A percentile compares a stretch with the other conserved stretches of the same genome.
Conservation (phyloP, 2,113 vertebrate genomes). For the Prionailurus bengalensis region DNA sequence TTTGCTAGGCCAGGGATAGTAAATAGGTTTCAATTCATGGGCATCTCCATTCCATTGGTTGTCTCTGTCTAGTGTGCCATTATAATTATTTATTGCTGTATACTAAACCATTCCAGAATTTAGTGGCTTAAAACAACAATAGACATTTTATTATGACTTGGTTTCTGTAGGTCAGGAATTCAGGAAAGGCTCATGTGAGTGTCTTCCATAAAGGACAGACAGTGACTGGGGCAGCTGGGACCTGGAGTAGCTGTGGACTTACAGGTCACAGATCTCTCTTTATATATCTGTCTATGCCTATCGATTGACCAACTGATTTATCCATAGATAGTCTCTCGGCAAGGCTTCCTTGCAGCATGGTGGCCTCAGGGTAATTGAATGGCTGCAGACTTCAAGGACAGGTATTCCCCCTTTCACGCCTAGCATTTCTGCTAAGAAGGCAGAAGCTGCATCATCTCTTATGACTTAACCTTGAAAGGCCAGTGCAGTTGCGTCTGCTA, state of each 20-base stretch:
- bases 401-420: background rate
- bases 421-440: background rate
- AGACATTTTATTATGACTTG: background rate
- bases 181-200: background rate
- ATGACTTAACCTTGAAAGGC: background rate
- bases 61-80: background rate
- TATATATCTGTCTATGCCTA: background rate
- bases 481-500: background rate
- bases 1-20: background rate
- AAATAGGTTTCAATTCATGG: background rate
- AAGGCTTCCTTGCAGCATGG: background rate
- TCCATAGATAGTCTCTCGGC: background rate
- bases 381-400: background rate
- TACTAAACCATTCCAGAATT: background rate
- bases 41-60: background rate
- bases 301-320: background rate
- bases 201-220: background rate
- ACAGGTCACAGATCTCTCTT: background rate
- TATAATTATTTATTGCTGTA: background rate
- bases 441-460: background rate
- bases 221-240: background rate
- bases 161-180: background rate
- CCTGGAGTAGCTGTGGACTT: background rate
- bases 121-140: background rate
- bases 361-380: background rate